These are phyloP conservation scores for Iselma pallidipennis DNA, from an alignment of 2,888 invertebrate genomes.

Conservation along the genomic window DNA sequence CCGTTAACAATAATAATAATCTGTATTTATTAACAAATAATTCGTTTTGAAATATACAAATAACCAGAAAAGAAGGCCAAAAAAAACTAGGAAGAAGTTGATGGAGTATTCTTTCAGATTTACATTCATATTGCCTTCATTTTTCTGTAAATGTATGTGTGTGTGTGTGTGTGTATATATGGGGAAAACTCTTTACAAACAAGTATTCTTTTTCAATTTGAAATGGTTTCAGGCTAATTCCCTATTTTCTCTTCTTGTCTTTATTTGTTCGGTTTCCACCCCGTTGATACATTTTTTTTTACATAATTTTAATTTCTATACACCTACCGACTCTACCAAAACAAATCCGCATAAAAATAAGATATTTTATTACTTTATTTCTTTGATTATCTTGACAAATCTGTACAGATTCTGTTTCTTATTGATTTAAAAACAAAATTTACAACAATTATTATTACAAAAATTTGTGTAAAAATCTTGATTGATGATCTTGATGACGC, in stretches of 20 bases:
- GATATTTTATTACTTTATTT: background rate
- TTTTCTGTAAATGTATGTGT: background rate
- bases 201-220: slow-evolving; percentile 26
- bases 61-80: no score
- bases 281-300: no score
- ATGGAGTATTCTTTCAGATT: background rate
- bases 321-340: background rate
- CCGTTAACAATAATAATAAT: no score
- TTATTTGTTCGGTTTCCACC: background rate
- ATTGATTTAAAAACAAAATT: no score
- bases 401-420: background rate
- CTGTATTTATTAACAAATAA: no score
- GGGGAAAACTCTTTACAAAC: no score
- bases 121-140: slow-evolving; percentile 1
- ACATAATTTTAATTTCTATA: background rate
- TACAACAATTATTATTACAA: no score
- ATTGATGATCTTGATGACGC: no score
- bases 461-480: no score
- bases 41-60: no score
- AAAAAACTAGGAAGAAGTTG: background rate
- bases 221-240: slow-evolving; percentile 21
- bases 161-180: no score
- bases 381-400: background rate
- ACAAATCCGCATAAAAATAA: background rate
- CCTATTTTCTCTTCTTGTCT: background rate